Evolutionary conservation across 2,113 vertebrate species (phyloP).

Genomic region (Macaca nemestrina): DNA sequence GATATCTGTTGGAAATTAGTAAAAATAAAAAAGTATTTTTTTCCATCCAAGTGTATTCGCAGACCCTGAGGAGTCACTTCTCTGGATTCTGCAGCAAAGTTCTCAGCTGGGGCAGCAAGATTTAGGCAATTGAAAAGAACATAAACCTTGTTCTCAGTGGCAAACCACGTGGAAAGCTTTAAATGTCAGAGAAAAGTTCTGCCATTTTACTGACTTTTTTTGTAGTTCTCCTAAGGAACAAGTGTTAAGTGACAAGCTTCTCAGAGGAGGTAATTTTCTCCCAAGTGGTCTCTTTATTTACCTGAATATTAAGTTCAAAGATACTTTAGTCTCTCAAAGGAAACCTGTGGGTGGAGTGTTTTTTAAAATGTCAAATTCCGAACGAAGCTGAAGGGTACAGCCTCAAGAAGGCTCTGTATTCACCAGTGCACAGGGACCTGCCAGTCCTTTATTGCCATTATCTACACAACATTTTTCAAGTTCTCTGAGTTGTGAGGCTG

Average conservation of each 20-base stretch:
- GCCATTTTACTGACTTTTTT: neutral
- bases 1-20: neutral
- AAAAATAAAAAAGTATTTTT: neutral
- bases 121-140: too few relatives aligned
- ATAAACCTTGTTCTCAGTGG: too few relatives aligned
- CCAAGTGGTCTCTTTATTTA: neutral
- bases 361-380: neutral
- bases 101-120: neutral
- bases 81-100: accelerated
- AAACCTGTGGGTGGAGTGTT: neutral
- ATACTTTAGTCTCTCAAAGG: neutral
- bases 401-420: neutral
- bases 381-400: neutral
- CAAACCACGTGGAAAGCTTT: neutral
- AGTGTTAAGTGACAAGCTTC: neutral
- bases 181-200: neutral
- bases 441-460: neutral
- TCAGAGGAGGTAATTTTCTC: neutral
- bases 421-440: neutral
- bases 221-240: neutral
- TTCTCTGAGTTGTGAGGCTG: neutral
- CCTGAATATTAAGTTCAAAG: conserved; percentile 1
- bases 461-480: neutral
- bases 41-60: neutral
- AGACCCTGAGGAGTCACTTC: neutral